A percentile compares a stretch with the other conserved stretches of the same genome.
Evolutionary conservation across 2,888 invertebrate species (phyloP).

Genomic region (Coelopa pilipes): DNA sequence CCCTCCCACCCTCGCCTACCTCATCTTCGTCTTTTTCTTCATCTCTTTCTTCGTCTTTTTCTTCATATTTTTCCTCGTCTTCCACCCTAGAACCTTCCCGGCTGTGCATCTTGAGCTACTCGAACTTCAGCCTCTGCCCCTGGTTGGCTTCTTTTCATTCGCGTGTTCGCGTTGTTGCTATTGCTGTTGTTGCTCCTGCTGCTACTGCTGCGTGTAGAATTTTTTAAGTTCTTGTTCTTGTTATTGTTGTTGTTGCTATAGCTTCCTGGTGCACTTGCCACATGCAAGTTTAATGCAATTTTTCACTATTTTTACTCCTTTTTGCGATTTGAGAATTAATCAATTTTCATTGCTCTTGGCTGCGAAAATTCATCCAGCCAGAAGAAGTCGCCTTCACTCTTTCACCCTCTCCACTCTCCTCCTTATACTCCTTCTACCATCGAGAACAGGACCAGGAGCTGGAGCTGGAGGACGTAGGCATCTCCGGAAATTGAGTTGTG

Average conservation of each 20-base stretch:
- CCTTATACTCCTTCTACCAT: background rate
- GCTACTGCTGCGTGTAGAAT: background rate
- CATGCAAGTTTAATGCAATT: constrained; percentile 39
- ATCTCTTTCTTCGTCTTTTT: background rate
- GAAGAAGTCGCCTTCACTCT: background rate
- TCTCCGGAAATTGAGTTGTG: too few species aligned
- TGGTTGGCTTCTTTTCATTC: background rate
- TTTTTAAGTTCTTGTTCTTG: background rate
- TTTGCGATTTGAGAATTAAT: constrained; percentile 37
- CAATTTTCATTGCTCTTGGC: constrained; percentile 30
- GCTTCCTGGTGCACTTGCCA: constrained; percentile 14
- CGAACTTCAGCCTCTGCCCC: too few species aligned
- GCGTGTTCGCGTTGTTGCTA: background rate
- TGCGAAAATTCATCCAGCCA: background rate
- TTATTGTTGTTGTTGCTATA: background rate
- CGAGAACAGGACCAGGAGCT: background rate
- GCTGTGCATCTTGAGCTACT: too few species aligned
- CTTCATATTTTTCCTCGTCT: background rate
- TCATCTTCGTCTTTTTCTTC: too few species aligned
- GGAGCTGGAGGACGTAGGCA: too few species aligned
- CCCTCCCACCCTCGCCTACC: too few species aligned
- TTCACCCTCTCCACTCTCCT: background rate
- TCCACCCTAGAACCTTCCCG: background rate
- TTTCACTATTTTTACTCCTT: constrained; percentile 29
- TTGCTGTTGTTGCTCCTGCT: constrained; percentile 3